Conservation (phyloP, 1,140 invertebrate species). For the Augochlora pura region DNA sequence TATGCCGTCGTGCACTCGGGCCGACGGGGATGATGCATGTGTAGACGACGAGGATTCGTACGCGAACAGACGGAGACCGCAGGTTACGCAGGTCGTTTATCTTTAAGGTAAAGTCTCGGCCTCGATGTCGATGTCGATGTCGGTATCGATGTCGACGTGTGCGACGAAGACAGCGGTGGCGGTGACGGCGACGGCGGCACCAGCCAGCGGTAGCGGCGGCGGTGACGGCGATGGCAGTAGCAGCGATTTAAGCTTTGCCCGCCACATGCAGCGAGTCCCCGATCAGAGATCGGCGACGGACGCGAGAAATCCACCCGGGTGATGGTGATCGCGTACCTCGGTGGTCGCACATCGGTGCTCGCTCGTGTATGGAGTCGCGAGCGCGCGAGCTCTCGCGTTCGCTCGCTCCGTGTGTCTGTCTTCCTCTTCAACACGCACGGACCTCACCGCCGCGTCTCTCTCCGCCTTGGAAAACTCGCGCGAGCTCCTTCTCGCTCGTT, state of each 20-base stretch:
- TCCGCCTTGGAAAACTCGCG: neutral
- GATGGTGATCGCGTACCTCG: slow-evolving; percentile 53
- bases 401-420: slow-evolving; percentile 3
- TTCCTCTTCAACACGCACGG: neutral
- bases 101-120: slow-evolving; percentile 43
- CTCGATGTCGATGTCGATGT: slow-evolving; percentile 37
- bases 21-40: slow-evolving; percentile 36
- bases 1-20: slow-evolving; percentile 37
- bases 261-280: slow-evolving; percentile 43
- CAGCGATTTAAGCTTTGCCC: slow-evolving; percentile 44
- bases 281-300: slow-evolving; percentile 46
- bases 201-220: neutral
- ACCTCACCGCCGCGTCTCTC: neutral
- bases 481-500: neutral
- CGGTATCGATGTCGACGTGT: slow-evolving; percentile 32
- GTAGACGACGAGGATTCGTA: slow-evolving; percentile 10
- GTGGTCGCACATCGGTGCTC: slow-evolving; percentile 52
- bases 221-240: neutral
- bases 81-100: slow-evolving; percentile 26
- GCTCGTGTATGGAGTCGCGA: slow-evolving; percentile 29
- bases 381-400: slow-evolving; percentile 25
- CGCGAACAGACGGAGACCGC: too few relatives aligned
- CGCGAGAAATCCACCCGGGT: slow-evolving; percentile 41
- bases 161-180: slow-evolving; percentile 24
- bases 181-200: slow-evolving; percentile 5